phyloP scores from a whole-genome alignment of 2,888 invertebrate genomes.

The Biston stratarius region DNA sequence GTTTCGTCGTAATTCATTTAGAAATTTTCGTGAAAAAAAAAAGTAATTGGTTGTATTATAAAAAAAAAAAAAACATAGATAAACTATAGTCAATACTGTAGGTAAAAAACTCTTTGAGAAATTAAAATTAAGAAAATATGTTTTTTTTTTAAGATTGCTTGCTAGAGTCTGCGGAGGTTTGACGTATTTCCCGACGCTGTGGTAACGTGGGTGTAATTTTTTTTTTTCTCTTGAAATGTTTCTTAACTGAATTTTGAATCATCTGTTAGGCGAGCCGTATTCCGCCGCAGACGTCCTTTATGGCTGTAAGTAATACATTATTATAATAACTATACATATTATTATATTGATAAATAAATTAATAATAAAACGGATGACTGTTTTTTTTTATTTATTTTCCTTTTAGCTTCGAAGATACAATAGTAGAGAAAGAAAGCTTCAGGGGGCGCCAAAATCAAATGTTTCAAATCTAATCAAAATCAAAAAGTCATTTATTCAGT shows the following conservation, averaged over 20 bases:
- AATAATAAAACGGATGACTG: conserved; percentile 77
- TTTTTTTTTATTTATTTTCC: conserved; percentile 55
- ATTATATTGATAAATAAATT: conserved; percentile 86
- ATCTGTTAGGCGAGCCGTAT: conserved; percentile 30
- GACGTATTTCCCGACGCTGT: conserved; percentile 13
- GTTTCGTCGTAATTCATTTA: conserved; percentile 44
- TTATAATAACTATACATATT: conserved; percentile 75
- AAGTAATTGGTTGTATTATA: conserved; percentile 75
- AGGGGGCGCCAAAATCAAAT: no score
- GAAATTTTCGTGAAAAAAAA: conserved; percentile 49
- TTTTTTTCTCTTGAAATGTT: conserved; percentile 48
- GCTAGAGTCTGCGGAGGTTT: conserved; percentile 54
- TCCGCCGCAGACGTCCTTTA: conserved; percentile 59
- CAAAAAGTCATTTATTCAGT: no score
- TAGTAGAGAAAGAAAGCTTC: no score
- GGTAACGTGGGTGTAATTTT: conserved; percentile 57
- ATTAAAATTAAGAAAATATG: conserved; percentile 62
- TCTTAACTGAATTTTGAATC: conserved; percentile 48
- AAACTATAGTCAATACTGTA: conserved; percentile 55
- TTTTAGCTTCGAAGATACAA: conserved; percentile 8
- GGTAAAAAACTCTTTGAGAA: conserved; percentile 52
- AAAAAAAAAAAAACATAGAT: conserved; percentile 65
- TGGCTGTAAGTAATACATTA: conserved; percentile 85
- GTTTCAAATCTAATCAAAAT: no score
- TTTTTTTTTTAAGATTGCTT: conserved; percentile 74